phyloP scores from a whole-genome alignment of 2,113 vertebrate genomes.

The Labrus mixtus region DNA sequence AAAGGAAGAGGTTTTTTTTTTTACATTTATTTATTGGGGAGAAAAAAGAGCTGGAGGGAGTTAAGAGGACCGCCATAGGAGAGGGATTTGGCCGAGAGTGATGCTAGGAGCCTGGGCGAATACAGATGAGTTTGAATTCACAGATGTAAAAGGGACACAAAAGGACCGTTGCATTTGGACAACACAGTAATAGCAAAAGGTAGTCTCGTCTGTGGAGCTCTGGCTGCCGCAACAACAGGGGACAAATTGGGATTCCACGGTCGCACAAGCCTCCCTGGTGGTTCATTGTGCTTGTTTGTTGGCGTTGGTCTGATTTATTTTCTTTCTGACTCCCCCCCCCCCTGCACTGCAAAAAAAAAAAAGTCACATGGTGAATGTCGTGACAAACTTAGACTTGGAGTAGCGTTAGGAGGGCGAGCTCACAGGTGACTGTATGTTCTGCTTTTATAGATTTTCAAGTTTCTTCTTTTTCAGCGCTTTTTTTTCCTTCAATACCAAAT shows the following conservation, averaged over 20 bases:
- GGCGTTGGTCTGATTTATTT: conserved; percentile 24
- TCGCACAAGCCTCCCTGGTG: conserved; percentile 49
- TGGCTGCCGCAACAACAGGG: conserved; percentile 58
- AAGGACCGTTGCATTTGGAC: conserved; percentile 9
- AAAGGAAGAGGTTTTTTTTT: conserved; percentile 6
- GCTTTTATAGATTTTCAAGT: too few species aligned
- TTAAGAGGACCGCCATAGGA: conserved; percentile 52
- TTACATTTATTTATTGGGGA: conserved; percentile 27
- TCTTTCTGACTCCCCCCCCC: background rate
- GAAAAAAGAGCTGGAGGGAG: conserved; percentile 30
- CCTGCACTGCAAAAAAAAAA: conserved; percentile 20
- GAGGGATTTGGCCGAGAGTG: conserved; percentile 65
- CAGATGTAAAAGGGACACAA: conserved; percentile 42
- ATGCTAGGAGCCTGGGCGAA: conserved; percentile 46
- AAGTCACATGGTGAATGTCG: background rate
- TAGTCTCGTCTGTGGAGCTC: conserved; percentile 49
- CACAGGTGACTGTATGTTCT: background rate
- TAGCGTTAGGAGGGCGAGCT: background rate
- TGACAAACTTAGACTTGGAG: background rate
- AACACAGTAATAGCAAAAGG: conserved; percentile 38
- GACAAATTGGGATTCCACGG: conserved; percentile 75
- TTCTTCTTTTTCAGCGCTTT: too few species aligned
- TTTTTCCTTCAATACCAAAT: too few species aligned
- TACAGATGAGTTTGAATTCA: conserved; percentile 72
- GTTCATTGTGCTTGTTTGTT: conserved; percentile 32